Evolutionary conservation across 2,113 vertebrate genomes (phyloP).

Genomic region (Pterocles burchelli): DNA sequence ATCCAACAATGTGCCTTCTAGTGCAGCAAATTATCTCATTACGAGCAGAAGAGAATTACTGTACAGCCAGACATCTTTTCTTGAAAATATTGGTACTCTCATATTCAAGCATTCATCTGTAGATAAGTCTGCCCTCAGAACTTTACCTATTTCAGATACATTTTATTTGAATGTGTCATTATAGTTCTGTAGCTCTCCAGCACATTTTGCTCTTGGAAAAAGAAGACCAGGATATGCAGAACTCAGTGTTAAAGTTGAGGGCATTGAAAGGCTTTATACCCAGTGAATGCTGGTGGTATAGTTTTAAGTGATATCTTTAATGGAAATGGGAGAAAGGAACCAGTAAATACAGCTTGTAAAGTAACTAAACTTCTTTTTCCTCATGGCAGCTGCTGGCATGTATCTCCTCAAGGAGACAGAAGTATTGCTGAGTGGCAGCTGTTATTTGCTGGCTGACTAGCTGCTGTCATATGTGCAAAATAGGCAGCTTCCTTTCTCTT

Average conservation of each 20-base stretch:
- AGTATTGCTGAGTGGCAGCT: constrained; percentile 31
- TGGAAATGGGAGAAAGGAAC: not conserved
- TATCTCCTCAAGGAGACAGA: not conserved
- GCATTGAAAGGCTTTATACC: not conserved
- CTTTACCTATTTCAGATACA: not conserved
- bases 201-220: not conserved
- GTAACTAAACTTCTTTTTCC: not conserved
- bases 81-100: not conserved
- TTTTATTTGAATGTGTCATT: not conserved
- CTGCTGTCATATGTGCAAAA: constrained; percentile 21
- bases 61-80: not conserved
- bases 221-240: not conserved
- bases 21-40: not conserved
- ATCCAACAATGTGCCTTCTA: not conserved
- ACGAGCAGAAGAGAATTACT: not conserved
- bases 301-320: not conserved
- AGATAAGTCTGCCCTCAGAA: not conserved
- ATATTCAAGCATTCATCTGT: not conserved
- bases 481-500: constrained; percentile 4
- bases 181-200: not conserved
- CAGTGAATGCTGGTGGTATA: not conserved
- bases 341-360: not conserved
- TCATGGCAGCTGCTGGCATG: not conserved
- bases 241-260: not conserved
- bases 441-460: constrained; percentile 9